These are phyloP conservation scores for Dasysyrphus albostriatus DNA, from an alignment of 2,888 invertebrate genomes.

Conservation along the genomic window DNA sequence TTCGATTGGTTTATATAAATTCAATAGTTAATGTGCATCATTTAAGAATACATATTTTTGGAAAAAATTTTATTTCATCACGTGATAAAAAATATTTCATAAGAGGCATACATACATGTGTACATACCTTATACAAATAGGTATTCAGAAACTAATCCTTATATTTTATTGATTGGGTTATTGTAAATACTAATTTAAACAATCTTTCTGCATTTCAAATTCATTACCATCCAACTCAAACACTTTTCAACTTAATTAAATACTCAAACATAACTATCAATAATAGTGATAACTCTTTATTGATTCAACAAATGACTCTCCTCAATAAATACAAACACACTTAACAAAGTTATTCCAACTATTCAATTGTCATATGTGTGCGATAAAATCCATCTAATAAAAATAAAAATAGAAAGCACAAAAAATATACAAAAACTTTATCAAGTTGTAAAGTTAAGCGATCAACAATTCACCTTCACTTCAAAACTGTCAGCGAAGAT, in stretches of 20 bases:
- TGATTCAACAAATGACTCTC: conserved; percentile 37
- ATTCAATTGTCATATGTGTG: conserved; percentile 72
- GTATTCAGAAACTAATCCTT: too few species aligned
- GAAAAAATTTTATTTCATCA: too few species aligned
- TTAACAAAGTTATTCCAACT: conserved; percentile 65
- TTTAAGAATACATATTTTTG: too few species aligned
- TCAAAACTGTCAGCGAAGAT: conserved; percentile 53
- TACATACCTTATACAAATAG: too few species aligned
- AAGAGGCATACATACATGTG: too few species aligned
- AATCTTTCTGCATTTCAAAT: background rate
- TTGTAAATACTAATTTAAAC: background rate
- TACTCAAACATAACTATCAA: conserved; percentile 49
- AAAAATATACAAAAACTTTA: conserved; percentile 43
- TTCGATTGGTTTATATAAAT: too few species aligned
- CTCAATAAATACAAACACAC: conserved; percentile 63
- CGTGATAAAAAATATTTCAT: too few species aligned
- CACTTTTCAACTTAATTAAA: conserved; percentile 42
- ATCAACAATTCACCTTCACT: conserved; percentile 65
- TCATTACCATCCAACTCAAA: background rate
- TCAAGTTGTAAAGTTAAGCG: conserved; percentile 67
- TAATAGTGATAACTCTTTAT: conserved; percentile 51
- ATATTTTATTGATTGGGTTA: background rate
- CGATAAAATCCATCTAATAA: conserved; percentile 67
- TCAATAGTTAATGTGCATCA: too few species aligned
- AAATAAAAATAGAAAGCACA: conserved; percentile 32